Conservation (phyloP, 2,888 invertebrate species). For the Caenorhabditis sp. region DNA sequence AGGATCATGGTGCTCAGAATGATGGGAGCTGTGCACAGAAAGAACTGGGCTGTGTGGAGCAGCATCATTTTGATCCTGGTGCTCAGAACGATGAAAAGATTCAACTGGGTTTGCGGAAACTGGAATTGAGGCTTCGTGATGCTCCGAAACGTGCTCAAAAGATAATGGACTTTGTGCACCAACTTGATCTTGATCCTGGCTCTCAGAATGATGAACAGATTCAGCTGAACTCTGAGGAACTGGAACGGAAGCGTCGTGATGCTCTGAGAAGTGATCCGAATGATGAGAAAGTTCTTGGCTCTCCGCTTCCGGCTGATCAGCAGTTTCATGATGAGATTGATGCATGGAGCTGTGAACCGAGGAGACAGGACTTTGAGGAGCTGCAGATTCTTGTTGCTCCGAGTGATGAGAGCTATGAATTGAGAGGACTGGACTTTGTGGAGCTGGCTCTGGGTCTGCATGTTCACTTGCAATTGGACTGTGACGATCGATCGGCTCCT, state of each 20-base stretch:
- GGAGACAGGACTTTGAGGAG: conserved; percentile 9
- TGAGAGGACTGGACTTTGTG: conserved; percentile 20
- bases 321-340: not conserved
- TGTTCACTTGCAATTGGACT: not conserved
- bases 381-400: not conserved
- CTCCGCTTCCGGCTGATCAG: not conserved
- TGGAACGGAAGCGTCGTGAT: not conserved
- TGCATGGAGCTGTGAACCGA: conserved; percentile 16
- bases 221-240: not conserved
- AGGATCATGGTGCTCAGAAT: not conserved
- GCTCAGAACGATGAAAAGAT: conserved; percentile 9
- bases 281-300: not conserved
- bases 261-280: conserved; percentile 20
- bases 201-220: not conserved
- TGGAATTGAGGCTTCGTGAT: not conserved
- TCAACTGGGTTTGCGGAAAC: not conserved
- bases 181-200: not conserved
- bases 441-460: conserved; percentile 3
- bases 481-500: not conserved
- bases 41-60: conserved; percentile 5
- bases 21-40: conserved; percentile 17
- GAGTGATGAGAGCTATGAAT: not conserved
- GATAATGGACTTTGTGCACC: no score
- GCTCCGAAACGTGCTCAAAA: not conserved
- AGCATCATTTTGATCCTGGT: not conserved